A percentile compares a stretch with the other conserved stretches of the same genome.
phyloP scores from a whole-genome alignment of 2,113 vertebrate genomes.

The Rhagologus leucostigma region DNA sequence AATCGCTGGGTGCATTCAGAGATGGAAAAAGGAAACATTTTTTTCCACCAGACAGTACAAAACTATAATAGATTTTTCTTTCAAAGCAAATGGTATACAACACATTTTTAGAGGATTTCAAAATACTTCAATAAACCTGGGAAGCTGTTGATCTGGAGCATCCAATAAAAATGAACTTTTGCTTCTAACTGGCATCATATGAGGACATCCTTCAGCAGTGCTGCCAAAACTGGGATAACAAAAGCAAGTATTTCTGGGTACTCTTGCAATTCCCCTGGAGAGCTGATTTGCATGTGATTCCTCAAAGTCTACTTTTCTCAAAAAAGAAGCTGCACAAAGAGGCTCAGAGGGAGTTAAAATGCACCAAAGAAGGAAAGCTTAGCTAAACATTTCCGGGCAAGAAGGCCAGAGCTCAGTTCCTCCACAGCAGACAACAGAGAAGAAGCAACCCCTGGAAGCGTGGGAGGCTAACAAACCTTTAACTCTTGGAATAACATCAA shows the following conservation, averaged over 20 bases:
- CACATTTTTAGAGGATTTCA: background rate
- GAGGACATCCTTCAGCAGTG: background rate
- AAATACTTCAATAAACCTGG: background rate
- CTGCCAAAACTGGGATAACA: background rate
- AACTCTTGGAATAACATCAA: background rate
- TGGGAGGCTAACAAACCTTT: background rate
- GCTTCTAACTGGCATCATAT: background rate
- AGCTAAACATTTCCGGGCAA: background rate
- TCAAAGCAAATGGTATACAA: background rate
- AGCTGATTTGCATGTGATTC: background rate
- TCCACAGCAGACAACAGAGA: background rate
- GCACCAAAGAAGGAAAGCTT: background rate
- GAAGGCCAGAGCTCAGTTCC: background rate
- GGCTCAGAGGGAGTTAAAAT: background rate
- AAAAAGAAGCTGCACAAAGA: background rate
- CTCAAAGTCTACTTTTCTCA: background rate
- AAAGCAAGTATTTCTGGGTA: background rate
- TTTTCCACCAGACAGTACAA: background rate
- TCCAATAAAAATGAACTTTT: background rate
- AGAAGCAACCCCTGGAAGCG: background rate
- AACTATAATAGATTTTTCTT: background rate
- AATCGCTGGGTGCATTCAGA: background rate
- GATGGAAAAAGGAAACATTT: background rate
- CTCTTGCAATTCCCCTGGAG: background rate
- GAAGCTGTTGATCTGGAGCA: background rate